phyloP scores from a whole-genome alignment of 2,888 invertebrate species.

The Petrolisthes cinctipes region DNA sequence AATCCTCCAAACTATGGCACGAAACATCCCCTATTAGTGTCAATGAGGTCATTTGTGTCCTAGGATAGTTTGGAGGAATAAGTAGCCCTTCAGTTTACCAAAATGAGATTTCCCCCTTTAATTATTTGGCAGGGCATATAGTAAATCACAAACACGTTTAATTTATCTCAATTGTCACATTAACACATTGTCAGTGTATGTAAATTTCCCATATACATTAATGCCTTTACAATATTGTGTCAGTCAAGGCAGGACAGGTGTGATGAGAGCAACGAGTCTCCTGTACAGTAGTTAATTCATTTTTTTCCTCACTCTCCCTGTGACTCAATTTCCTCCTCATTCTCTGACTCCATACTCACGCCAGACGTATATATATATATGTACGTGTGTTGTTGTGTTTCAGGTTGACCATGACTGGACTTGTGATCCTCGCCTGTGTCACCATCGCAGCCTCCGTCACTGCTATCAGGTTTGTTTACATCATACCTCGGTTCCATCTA shows the following conservation, averaged over 20 bases:
- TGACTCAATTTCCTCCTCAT: not conserved
- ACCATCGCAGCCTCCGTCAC: constrained; percentile 38
- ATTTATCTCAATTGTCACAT: too few relatives aligned
- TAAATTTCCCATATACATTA: too few relatives aligned
- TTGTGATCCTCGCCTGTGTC: constrained; percentile 31
- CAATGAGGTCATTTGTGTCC: too few relatives aligned
- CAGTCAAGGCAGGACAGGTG: not conserved
- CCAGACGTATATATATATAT: not conserved
- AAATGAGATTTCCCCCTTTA: too few relatives aligned
- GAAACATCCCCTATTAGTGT: too few relatives aligned
- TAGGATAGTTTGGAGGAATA: too few relatives aligned
- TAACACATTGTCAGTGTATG: too few relatives aligned
- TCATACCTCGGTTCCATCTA: not conserved
- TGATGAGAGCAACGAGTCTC: not conserved
- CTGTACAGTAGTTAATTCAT: not conserved
- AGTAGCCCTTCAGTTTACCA: too few relatives aligned
- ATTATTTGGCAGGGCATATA: too few relatives aligned
- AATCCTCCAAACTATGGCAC: too few relatives aligned
- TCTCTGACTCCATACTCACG: not conserved
- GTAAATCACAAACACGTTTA: too few relatives aligned
- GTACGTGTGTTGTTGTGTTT: not conserved
- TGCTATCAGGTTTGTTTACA: constrained; percentile 31
- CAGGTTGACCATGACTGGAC: constrained; percentile 36
- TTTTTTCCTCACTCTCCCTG: not conserved
- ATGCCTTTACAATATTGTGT: too few relatives aligned